Evolutionary conservation across 2,797 vertebrate genomes (phyloP), one percentile per base, ranked within the genome.

Genomic region (Epinephelus coioides): DNA sequence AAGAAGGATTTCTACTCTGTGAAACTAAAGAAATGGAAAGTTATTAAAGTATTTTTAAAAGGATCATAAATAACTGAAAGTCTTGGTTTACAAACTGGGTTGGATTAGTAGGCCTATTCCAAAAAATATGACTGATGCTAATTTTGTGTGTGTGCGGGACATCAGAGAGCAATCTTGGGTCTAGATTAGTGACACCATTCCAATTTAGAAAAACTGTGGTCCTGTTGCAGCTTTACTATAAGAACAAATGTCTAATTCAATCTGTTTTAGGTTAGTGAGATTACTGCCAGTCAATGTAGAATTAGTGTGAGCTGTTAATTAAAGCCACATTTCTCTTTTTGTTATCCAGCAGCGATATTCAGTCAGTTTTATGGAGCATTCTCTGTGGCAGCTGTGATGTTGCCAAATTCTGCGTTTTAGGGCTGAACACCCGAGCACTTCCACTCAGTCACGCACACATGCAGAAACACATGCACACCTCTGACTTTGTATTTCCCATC

Each of bases 301-400:
- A 85, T 83, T 88, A 25, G 62, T 87, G 87, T 80, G 86, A 93
- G 69, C 78, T 80, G 78, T 82, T 94, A 90, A 94, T 94, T 88
- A 82, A 91, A 88, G 68, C 85, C 91, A 91, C 86, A 80, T 88
- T 81, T 83, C 59, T 81, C 17, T 81, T 85, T 84, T 74, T 79
- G 69, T 90, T 91, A 88, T 89, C 86, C 87, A 82, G 86, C 86
- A 66, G 86, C 13, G 59, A 86, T 90, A 80, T 86, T 89, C 46
- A 43, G 6, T 81, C 81, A 64, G 78, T 85, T 93, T 94, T 92
- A 93, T 94, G 84, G 84, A 76, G 77, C 85, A 25, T 86, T 92
- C 76, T 88, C 87, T 76, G 76, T 38, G 73, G 79, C 85, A 67
- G 85, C 82, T 79, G 83, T 82, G 54, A 15, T 17, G 55, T 66